Base-by-base conservation (phyloP, 1,140 invertebrate genomes). In the Heliconius eleuchia region DNA sequence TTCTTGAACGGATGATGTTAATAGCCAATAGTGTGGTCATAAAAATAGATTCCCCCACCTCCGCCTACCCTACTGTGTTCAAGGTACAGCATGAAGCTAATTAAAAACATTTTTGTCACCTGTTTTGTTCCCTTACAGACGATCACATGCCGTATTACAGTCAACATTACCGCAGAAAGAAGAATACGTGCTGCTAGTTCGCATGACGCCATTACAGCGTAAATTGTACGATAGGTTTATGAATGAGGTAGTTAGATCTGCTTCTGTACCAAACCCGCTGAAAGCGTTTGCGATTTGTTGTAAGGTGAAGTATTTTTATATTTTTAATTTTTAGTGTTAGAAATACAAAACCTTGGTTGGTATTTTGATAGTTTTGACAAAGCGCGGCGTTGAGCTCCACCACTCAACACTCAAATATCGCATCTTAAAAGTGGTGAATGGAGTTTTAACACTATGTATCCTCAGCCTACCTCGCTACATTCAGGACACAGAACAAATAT, bases 251-350 rank as follows among this genome's bases (percentile, higher is more conserved):
- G 97, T 98, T 2, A 95, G 97, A 71, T 97, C 96, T 13, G 97
- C 98, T 80, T 96, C 97, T 39, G 98, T 98, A 34, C 98, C 98
- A 8, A 99, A 99, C 95, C 99, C 99, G 1, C 95, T 99, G 16
- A 99, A 99, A 92, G 98, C 99, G 6, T 99, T 99, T 95, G 98
- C 99, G 60, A 98, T 99, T 74, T 99, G 99, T 92, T 99, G 99
- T 89, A 99, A 99, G 95, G 97, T 97, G 93, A 66, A 3, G 9
- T 52, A 30, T 30, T 66, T 27, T 60, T 3, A 11, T 23, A 27
- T 27, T 60, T 72, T 39, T 23, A 72, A 19, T 46, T 72, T 2
- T 46, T 13, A 74, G 5, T 66, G 57, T 46, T 27, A 66, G 11
- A 30, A 60, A 60, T 23, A 52, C 50, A 30, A 19, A 8, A 3